Base-by-base conservation (phyloP, 2,113 vertebrate genomes). In the Pollimyrus isidori region DNA sequence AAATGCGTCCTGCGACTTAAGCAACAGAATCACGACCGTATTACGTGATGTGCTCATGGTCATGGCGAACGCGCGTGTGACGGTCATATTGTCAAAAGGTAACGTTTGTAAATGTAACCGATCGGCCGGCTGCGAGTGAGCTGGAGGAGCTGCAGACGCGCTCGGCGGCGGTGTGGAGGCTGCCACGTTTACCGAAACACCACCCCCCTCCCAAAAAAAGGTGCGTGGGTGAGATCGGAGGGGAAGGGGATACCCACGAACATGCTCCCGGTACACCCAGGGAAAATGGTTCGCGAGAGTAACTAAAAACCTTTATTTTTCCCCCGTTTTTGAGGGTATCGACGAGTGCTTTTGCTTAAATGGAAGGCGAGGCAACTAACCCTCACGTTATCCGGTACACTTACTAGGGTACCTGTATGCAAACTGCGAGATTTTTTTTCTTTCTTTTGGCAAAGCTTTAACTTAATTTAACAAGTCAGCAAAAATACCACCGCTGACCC, bases 101-200 rank as follows among this genome's bases (percentile, higher is more conserved):
- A 45, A 42, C 76, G 76, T 42, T 23, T 30, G 69, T 65, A 19
- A 45, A 62, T 88, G n/a, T 76, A 53, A 19, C 58, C 30, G 45
- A 50, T 88, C n/a, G 62, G 13, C n/a, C 48, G 46, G 42, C 46
- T 49, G 23, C 42, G 82, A 48, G 3, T 21, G 19, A 42, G 23
- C n/a, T 9, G n/a, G 15, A n/a, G 39, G 35, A 10, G 19, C 46
- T 48, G 46, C 62, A 48, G 42, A 46, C 39, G 45, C 62, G 42
- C 46, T 46, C 62, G 23, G 13, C 45, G 48, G 65, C 26, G 42
- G 13, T 76, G 58, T 9, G 76, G 65, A 35, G n/a, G n/a, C 62
- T 88, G 88, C 88, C 88, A 88, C 88, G 88, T 88, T 88, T 88
- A 88, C 88, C 88, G 46, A 88, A 52, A 88, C 73, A 9, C 35